Conservation (phyloP, 1,140 invertebrate genomes). For the Matsumurasca onukii region DNA sequence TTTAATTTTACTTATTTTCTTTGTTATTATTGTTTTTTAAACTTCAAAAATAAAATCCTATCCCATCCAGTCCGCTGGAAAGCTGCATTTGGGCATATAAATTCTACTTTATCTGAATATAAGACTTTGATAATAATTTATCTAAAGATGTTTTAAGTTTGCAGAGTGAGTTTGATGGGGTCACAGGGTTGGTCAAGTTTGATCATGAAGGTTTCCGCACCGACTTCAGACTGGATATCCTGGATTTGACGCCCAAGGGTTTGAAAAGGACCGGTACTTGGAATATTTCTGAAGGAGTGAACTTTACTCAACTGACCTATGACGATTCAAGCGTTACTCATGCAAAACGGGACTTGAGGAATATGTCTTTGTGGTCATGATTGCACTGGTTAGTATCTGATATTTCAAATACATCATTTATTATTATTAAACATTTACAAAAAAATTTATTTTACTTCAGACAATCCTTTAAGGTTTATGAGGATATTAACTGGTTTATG, state of each 20-base stretch:
- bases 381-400: constrained; percentile 57
- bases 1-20: too few species aligned
- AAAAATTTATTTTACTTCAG: too few species aligned
- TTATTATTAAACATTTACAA: too few species aligned
- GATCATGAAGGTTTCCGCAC: constrained; percentile 80
- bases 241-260: constrained; percentile 68
- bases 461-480: too few species aligned
- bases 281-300: constrained; percentile 36
- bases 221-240: constrained; percentile 77
- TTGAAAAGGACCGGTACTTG: constrained; percentile 72
- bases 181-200: constrained; percentile 82
- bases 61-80: too few species aligned
- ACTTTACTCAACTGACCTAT: constrained; percentile 17
- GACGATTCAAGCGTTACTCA: neutral
- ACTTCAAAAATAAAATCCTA: too few species aligned
- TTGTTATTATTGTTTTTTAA: too few species aligned
- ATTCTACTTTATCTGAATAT: too few species aligned
- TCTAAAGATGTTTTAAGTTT: too few species aligned
- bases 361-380: constrained; percentile 83
- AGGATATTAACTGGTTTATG: too few species aligned
- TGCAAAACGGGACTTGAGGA: constrained; percentile 57
- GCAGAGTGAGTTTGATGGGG: constrained; percentile 67
- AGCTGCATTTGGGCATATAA: too few species aligned
- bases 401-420: neutral
- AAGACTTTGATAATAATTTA: too few species aligned